phyloP scores from a whole-genome alignment of 92 coral and sea anemone genomes.

The Siderastrea siderea region DNA sequence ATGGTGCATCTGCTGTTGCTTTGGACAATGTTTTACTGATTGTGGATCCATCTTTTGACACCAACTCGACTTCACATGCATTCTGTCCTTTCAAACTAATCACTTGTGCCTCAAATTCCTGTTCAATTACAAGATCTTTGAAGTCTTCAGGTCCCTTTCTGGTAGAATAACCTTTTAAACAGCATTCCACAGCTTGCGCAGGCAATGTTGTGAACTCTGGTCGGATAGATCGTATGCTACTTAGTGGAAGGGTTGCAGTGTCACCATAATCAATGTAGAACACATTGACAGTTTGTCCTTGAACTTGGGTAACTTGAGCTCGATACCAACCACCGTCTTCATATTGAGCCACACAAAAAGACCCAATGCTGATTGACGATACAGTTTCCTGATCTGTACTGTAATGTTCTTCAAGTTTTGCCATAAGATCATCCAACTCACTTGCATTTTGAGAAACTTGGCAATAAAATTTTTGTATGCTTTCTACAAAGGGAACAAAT shows the following conservation, averaged over 20 bases:
- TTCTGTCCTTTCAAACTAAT: slow-evolving; percentile 16
- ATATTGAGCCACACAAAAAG: slow-evolving; percentile 69
- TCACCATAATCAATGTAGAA: slow-evolving; percentile 92
- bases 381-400: slow-evolving; percentile 48
- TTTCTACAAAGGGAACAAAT: slow-evolving; percentile 41
- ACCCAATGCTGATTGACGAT: slow-evolving; percentile 43
- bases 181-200: slow-evolving; percentile 67
- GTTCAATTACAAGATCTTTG: slow-evolving; percentile 54
- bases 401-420: slow-evolving; percentile 73
- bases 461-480: slow-evolving; percentile 60
- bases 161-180: slow-evolving; percentile 36
- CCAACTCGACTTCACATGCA: slow-evolving; percentile 57
- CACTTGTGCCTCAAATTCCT: slow-evolving; percentile 72
- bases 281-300: slow-evolving; percentile 46
- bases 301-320: slow-evolving; percentile 57
- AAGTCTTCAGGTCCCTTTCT: slow-evolving; percentile 35
- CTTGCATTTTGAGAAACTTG: slow-evolving; percentile 35
- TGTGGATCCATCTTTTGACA: slow-evolving; percentile 37
- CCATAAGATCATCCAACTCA: slow-evolving; percentile 71
- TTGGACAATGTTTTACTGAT: not conserved
- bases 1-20: not conserved
- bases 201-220: slow-evolving; percentile 70
- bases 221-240: slow-evolving; percentile 53
- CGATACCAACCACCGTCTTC: slow-evolving; percentile 88
- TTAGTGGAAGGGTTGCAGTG: slow-evolving; percentile 70